These are phyloP conservation scores for Heliconius sara DNA, from an alignment of 2,888 invertebrate genomes.

Conservation along the genomic window DNA sequence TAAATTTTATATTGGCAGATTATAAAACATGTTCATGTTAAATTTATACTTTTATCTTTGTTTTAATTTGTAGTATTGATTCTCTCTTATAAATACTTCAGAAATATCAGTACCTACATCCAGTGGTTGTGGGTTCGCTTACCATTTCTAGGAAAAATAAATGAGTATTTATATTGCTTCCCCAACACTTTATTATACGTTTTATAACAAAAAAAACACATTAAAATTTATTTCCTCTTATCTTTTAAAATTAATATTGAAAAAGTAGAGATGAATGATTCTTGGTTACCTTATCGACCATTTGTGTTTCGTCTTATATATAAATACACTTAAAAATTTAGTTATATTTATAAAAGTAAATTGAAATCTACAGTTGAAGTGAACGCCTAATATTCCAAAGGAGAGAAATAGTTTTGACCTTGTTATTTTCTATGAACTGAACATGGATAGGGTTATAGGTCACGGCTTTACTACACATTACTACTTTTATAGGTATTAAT, in stretches of 20 bases:
- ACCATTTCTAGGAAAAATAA: not conserved
- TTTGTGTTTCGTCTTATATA: not conserved
- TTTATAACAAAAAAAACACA: not conserved
- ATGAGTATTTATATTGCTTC: not conserved
- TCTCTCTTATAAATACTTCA: not conserved
- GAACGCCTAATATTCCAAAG: constrained; percentile 18
- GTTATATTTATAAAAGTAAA: not conserved
- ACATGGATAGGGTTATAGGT: constrained; percentile 9
- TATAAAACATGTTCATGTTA: not conserved
- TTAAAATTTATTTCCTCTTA: not conserved
- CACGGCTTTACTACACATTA: constrained; percentile 14
- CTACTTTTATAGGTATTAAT: not conserved
- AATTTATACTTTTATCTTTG: not conserved
- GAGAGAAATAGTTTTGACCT: constrained; percentile 30
- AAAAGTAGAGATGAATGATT: not conserved
- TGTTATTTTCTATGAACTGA: constrained; percentile 21
- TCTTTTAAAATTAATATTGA: not conserved
- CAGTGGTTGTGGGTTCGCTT: not conserved
- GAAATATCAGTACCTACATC: not conserved
- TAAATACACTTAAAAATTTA: not conserved
- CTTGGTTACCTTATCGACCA: not conserved
- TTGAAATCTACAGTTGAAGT: not conserved
- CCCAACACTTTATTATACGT: too few species aligned
- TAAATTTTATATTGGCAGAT: constrained; percentile 6
- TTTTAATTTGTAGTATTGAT: not conserved